phyloP scores from a whole-genome alignment of 2,797 vertebrate genomes.

The Tachyglossus aculeatus region DNA sequence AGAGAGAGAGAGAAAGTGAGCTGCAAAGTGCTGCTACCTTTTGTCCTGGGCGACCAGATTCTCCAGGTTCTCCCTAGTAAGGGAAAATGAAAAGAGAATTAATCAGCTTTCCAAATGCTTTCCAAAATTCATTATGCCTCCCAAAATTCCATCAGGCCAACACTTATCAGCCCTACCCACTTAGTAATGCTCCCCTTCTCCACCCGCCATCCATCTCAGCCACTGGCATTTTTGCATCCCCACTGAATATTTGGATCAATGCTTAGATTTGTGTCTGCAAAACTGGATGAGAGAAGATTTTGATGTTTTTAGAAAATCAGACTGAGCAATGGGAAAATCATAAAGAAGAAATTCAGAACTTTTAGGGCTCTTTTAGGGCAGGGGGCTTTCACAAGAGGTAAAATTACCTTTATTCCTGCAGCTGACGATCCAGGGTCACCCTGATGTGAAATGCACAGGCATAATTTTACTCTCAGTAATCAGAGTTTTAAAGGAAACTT shows the following conservation, averaged over 20 bases:
- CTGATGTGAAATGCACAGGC: slow-evolving; percentile 73
- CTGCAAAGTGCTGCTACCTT: slow-evolving; percentile 88
- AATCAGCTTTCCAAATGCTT: not conserved
- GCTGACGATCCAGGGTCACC: slow-evolving; percentile 96
- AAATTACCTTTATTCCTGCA: slow-evolving; percentile 94
- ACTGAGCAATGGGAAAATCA: slow-evolving; percentile 1
- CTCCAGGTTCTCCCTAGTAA: slow-evolving; percentile 93
- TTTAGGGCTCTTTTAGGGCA: not conserved
- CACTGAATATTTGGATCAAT: not conserved
- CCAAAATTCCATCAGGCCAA: not conserved
- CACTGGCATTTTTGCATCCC: too few species aligned
- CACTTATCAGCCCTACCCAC: not conserved
- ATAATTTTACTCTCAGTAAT: slow-evolving; percentile 34
- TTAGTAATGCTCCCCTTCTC: too few species aligned
- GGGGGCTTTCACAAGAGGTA: not conserved
- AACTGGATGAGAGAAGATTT: not conserved
- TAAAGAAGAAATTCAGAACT: not conserved
- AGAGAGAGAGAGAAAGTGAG: not conserved
- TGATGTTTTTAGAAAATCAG: not conserved
- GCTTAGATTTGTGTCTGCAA: not conserved
- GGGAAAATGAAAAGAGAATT: slow-evolving; percentile 40
- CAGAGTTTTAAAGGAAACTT: slow-evolving; percentile 14
- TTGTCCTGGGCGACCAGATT: slow-evolving; percentile 88
- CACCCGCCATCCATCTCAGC: too few species aligned
- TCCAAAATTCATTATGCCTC: not conserved